Conservation (phyloP, 1,140 invertebrate genomes). For the Drosophila lacertosa region DNA sequence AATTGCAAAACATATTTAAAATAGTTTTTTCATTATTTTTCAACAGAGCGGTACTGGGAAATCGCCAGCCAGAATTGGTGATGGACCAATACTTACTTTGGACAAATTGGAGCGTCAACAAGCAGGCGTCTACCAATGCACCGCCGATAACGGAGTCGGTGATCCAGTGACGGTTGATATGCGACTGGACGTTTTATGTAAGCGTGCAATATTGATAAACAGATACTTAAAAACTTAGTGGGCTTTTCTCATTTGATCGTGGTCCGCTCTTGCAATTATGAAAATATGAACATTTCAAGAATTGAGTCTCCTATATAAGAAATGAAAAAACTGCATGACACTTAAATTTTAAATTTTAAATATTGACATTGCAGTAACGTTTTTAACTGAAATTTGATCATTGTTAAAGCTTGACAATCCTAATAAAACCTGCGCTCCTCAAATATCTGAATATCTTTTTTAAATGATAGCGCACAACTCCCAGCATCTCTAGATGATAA, state of each 20-base stretch:
- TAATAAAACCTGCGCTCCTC: not conserved
- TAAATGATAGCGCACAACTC: too few relatives aligned
- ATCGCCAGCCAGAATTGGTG: conserved; percentile 84
- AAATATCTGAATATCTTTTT: too few relatives aligned
- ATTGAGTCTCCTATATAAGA: too few relatives aligned
- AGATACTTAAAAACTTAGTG: not conserved
- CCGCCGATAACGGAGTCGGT: conserved; percentile 89
- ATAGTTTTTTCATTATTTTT: conserved; percentile 1
- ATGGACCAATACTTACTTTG: conserved; percentile 88
- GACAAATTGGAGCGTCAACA: conserved; percentile 87
- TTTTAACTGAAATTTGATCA: too few relatives aligned
- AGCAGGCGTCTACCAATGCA: conserved; percentile 88
- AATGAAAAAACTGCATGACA: too few relatives aligned
- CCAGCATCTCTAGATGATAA: too few relatives aligned
- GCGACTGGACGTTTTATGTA: conserved; percentile 87
- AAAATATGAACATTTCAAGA: too few relatives aligned
- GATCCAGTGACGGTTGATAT: conserved; percentile 87
- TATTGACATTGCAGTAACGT: too few relatives aligned
- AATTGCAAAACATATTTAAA: conserved; percentile 7
- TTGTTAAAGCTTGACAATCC: not conserved
- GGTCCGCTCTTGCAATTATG: too few relatives aligned
- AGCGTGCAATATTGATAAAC: conserved; percentile 71
- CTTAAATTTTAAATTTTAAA: too few relatives aligned
- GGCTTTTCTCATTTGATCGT: too few relatives aligned
- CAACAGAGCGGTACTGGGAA: conserved; percentile 79